These are phyloP conservation scores for Oryzias woworae DNA, from an alignment of 2,113 vertebrate genomes.

Conservation along the genomic window DNA sequence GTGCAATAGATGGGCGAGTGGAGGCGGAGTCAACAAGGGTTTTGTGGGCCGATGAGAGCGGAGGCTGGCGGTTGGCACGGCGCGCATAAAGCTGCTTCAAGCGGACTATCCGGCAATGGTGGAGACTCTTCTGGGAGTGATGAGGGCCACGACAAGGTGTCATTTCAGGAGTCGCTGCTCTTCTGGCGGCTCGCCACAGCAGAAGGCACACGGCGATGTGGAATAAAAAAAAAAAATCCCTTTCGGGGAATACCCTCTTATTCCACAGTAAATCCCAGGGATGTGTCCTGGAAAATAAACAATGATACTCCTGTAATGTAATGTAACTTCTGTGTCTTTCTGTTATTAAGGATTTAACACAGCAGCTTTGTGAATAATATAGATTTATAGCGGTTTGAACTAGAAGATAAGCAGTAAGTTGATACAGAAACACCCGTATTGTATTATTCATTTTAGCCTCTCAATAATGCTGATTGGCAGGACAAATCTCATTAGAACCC, in stretches of 20 bases:
- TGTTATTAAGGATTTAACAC: not conserved
- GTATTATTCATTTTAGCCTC: conserved; percentile 1
- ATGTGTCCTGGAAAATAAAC: too few species aligned
- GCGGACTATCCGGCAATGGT: conserved; percentile 33
- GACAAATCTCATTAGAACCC: conserved; percentile 20
- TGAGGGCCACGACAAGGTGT: conserved; percentile 33
- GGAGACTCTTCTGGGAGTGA: conserved; percentile 43
- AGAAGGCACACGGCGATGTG: conserved; percentile 18
- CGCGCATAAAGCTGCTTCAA: conserved; percentile 30
- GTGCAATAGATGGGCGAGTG: conserved; percentile 61
- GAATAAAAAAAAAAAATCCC: conserved; percentile 35
- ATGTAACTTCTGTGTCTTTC: not conserved
- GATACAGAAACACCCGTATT: not conserved
- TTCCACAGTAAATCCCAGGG: not conserved
- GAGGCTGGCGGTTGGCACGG: conserved; percentile 64
- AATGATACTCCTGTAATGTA: too few species aligned
- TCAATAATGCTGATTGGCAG: conserved; percentile 18
- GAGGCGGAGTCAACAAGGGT: conserved; percentile 68
- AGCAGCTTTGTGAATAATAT: not conserved
- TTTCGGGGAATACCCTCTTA: conserved; percentile 11
- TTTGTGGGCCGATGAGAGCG: conserved; percentile 64
- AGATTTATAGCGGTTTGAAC: not conserved
- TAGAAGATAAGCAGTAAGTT: not conserved
- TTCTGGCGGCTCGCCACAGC: conserved; percentile 20
- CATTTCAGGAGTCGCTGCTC: conserved; percentile 15